These are phyloP conservation scores for Leptonema lineaticorne DNA, from an alignment of 1,140 invertebrate genomes.

Conservation along the genomic window DNA sequence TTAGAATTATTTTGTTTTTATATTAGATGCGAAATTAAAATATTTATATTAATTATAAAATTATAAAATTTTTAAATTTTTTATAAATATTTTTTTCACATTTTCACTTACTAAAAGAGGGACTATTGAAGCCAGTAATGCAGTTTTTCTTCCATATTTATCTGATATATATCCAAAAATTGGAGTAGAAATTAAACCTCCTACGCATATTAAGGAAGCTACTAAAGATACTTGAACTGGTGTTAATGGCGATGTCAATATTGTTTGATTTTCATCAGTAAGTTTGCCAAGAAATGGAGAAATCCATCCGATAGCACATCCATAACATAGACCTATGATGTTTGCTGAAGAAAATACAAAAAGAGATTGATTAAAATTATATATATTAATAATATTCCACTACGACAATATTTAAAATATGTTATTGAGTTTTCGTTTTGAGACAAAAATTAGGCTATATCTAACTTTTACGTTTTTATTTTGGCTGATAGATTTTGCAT, in stretches of 20 bases:
- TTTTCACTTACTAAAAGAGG: constrained; percentile 31
- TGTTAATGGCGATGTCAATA: constrained; percentile 42
- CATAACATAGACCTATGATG: constrained; percentile 44
- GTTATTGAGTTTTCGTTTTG: too few species aligned
- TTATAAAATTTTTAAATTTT: too few species aligned
- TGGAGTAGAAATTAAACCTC: constrained; percentile 54
- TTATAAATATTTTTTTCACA: too few species aligned
- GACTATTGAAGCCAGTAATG: constrained; percentile 7
- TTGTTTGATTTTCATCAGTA: constrained; percentile 42
- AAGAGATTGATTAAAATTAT: too few species aligned
- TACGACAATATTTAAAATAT: too few species aligned
- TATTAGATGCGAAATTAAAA: too few species aligned
- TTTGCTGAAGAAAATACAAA: constrained; percentile 46
- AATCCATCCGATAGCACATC: constrained; percentile 46
- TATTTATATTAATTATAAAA: too few species aligned
- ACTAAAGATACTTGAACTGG: constrained; percentile 57
- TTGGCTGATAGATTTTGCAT: too few species aligned
- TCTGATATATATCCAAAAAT: constrained; percentile 59
- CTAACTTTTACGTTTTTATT: too few species aligned
- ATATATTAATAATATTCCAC: too few species aligned
- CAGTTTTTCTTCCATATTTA: constrained; percentile 57
- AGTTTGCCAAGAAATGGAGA: constrained; percentile 44
- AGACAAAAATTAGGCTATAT: too few species aligned
- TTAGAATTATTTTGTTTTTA: too few species aligned
- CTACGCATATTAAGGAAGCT: constrained; percentile 55